phyloP scores from a whole-genome alignment of 2,888 invertebrate species.

The Tridacna gigas region DNA sequence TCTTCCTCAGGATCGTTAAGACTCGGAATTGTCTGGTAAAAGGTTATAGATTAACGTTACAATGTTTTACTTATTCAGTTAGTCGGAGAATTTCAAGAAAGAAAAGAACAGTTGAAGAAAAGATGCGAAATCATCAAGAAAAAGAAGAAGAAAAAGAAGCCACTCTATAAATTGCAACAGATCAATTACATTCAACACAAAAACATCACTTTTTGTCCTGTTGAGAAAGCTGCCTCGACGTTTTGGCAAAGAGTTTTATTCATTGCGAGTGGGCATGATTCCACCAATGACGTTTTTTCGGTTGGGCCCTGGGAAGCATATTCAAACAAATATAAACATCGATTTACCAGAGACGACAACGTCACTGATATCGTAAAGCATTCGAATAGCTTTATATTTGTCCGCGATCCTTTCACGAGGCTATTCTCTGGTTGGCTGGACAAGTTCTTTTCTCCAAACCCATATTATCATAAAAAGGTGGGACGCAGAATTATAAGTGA shows the following conservation, averaged over 20 bases:
- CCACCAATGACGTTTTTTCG: not conserved
- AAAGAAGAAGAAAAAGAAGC: not conserved
- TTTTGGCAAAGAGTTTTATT: conserved; percentile 2
- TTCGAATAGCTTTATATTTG: conserved; percentile 51
- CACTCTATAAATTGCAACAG: too few species aligned
- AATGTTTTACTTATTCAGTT: not conserved
- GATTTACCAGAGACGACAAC: not conserved
- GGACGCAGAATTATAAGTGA: conserved; percentile 44
- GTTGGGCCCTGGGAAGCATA: not conserved
- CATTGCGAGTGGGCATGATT: too few species aligned
- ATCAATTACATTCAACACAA: not conserved
- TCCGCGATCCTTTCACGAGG: conserved; percentile 65
- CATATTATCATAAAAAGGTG: conserved; percentile 46
- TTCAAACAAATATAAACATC: not conserved
- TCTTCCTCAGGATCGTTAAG: not conserved
- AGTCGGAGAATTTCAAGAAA: not conserved
- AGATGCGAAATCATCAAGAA: not conserved
- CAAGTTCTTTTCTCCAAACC: conserved; percentile 66
- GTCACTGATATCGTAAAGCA: not conserved
- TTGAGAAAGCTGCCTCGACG: not conserved
- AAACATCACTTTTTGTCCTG: not conserved
- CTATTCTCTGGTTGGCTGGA: conserved; percentile 70
- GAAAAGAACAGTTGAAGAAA: not conserved
- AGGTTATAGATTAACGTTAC: too few species aligned
- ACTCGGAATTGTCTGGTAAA: not conserved